Evolutionary conservation across 2,113 vertebrate genomes (phyloP).

Genomic region (Amia ocellicauda): DNA sequence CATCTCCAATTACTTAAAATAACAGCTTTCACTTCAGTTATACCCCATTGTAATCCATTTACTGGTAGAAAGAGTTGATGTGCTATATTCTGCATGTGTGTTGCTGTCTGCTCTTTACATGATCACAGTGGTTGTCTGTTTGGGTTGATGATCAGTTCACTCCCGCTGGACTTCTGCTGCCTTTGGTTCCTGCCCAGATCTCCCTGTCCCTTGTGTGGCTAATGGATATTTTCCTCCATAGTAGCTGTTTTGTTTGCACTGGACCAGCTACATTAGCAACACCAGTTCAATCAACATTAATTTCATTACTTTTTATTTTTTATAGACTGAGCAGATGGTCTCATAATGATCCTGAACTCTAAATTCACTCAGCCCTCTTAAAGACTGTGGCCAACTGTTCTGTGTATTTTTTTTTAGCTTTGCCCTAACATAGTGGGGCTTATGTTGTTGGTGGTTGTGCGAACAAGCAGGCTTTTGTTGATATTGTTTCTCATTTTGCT

Average conservation of each 20-base stretch:
- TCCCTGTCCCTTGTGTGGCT: not conserved
- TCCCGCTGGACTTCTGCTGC: not conserved
- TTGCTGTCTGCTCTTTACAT: too few relatives aligned
- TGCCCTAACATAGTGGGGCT: not conserved
- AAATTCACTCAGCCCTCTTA: not conserved
- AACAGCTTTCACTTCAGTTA: too few relatives aligned
- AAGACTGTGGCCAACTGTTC: not conserved
- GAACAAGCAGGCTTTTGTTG: too few relatives aligned
- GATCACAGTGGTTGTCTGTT: not conserved
- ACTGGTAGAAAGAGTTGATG: too few relatives aligned
- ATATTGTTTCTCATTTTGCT: too few relatives aligned
- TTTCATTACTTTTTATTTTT: not conserved
- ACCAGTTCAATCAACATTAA: not conserved
- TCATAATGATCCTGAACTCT: not conserved
- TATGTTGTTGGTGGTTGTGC: not conserved
- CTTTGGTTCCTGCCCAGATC: not conserved
- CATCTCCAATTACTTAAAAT: too few relatives aligned
- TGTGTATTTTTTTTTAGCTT: not conserved
- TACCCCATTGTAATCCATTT: too few relatives aligned
- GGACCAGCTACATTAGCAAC: not conserved
- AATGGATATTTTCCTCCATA: not conserved
- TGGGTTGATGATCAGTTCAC: not conserved
- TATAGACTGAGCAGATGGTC: constrained; percentile 17
- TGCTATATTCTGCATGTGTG: too few relatives aligned
- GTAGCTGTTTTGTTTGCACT: not conserved